These are phyloP conservation scores for Botia almorhae DNA, from an alignment of 2,797 vertebrate genomes.

Conservation along the genomic window DNA sequence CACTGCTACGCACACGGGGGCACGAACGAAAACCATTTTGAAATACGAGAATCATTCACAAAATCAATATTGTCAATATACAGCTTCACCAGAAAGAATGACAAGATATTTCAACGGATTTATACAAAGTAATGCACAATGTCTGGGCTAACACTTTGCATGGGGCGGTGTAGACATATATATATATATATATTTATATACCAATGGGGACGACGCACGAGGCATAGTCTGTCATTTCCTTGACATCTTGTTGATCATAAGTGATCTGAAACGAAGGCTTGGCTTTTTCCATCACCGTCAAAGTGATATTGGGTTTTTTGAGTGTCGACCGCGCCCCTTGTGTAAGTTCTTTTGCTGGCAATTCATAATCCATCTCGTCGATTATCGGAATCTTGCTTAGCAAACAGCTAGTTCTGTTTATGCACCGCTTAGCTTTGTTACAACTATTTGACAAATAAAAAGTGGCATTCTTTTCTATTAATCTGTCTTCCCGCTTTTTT, in stretches of 20 bases:
- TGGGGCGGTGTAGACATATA: constrained; percentile 63
- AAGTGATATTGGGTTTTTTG: constrained; percentile 21
- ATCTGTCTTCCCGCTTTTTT: constrained; percentile 22
- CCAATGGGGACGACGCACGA: constrained; percentile 48
- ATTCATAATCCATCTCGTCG: constrained; percentile 37
- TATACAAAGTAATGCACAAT: constrained; percentile 77
- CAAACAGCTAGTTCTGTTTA: constrained; percentile 2
- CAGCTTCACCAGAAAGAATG: constrained; percentile 89
- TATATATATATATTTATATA: constrained; percentile 15
- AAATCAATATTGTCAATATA: constrained; percentile 93
- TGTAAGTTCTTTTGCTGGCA: constrained; percentile 7
- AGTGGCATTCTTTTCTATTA: constrained; percentile 5
- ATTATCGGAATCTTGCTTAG: background rate
- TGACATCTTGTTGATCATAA: constrained; percentile 32
- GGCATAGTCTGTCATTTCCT: constrained; percentile 25
- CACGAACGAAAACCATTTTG: constrained; percentile 58
- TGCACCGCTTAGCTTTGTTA: background rate
- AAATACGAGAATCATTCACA: constrained; percentile 89
- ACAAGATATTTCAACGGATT: constrained; percentile 80
- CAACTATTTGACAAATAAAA: constrained; percentile 25
- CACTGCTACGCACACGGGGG: constrained; percentile 60
- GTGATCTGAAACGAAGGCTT: constrained; percentile 32
- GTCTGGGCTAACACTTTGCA: constrained; percentile 74
- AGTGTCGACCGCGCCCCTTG: background rate
- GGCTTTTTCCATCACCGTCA: constrained; percentile 31